Evolutionary conservation across 2,113 vertebrate genomes (phyloP).

Genomic region (Melozone crissalis): DNA sequence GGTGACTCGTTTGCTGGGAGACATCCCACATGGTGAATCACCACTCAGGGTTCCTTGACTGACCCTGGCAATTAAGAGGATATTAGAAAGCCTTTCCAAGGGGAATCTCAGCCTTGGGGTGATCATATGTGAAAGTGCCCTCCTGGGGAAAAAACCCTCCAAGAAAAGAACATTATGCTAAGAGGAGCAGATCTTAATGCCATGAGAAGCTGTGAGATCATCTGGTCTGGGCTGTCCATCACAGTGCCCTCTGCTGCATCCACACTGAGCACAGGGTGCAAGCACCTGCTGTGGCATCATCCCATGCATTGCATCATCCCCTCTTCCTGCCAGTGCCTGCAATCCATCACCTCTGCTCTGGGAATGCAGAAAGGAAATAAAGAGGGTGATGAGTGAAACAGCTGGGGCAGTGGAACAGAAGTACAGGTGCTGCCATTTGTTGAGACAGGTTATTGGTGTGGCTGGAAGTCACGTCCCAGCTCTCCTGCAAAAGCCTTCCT

Average conservation of each 20-base stretch:
- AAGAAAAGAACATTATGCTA: not conserved
- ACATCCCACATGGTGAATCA: not conserved
- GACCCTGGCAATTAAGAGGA: not conserved
- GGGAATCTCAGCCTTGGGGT: not conserved
- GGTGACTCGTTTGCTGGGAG: not conserved
- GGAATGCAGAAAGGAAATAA: not conserved
- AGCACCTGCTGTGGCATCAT: not conserved
- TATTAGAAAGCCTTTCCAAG: not conserved
- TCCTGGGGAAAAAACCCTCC: rapidly evolving
- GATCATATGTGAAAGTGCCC: not conserved
- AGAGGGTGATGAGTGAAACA: not conserved
- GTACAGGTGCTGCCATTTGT: not conserved
- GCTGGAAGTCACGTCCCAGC: not conserved
- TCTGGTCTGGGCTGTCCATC: not conserved
- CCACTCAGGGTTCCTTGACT: not conserved
- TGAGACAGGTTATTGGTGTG: not conserved
- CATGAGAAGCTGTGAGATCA: not conserved
- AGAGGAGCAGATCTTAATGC: not conserved
- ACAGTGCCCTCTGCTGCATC: not conserved
- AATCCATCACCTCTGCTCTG: not conserved
- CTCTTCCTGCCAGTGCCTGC: not conserved
- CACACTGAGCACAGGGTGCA: rapidly evolving
- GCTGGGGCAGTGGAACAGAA: not conserved
- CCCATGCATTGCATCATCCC: not conserved
- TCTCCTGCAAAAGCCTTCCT: not conserved